phyloP scores from a whole-genome alignment of 2,113 vertebrate species.

The Neopipo cinnamomea region DNA sequence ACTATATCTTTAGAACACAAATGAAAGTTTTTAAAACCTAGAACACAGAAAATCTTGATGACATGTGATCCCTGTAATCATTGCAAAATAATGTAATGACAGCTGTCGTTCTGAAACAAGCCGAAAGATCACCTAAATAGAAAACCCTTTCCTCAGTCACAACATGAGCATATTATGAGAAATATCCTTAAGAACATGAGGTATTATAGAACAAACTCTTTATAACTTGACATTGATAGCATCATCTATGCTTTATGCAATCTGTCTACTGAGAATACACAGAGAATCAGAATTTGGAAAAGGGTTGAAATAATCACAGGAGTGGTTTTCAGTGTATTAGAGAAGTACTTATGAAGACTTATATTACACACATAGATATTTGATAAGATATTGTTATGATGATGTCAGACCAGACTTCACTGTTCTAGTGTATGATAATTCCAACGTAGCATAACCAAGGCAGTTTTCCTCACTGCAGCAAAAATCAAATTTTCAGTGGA shows the following conservation, averaged over 20 bases:
- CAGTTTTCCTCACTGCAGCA: neutral
- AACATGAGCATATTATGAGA: neutral
- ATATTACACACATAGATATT: neutral
- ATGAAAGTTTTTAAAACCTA: neutral
- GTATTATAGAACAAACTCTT: neutral
- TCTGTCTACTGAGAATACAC: neutral
- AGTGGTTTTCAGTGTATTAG: neutral
- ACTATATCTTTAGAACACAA: neutral
- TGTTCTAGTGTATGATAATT: neutral
- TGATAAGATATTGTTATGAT: neutral
- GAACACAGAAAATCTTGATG: neutral
- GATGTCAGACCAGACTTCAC: neutral
- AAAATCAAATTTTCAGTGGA: neutral
- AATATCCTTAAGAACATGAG: neutral
- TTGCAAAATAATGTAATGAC: neutral
- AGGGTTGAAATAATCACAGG: neutral
- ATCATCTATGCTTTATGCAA: neutral
- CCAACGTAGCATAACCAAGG: neutral
- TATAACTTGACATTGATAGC: neutral
- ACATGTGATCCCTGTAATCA: neutral
- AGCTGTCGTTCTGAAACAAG: neutral
- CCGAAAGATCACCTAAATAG: neutral
- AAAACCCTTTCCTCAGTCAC: neutral
- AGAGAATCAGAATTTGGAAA: neutral
- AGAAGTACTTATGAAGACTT: neutral